Evolutionary conservation across 2,113 vertebrate species (phyloP).

Genomic region (Takifugu bimaculatus): DNA sequence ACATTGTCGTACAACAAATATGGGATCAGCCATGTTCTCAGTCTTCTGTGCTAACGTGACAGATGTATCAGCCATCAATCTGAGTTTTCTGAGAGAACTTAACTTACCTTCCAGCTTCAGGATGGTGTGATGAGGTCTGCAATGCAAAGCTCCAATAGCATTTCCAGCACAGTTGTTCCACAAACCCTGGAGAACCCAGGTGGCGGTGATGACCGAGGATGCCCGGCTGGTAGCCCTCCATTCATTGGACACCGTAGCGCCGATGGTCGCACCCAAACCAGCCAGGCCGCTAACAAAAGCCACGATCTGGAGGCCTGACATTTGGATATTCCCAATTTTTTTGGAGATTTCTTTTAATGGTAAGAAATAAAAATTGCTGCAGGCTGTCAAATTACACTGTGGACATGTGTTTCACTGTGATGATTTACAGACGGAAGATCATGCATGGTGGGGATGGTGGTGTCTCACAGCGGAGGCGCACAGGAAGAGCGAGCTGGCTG

Average conservation of each 20-base stretch:
- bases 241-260: constrained; percentile 85
- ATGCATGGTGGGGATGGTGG: constrained; percentile 19
- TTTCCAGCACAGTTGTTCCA: constrained; percentile 96
- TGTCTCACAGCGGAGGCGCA: constrained; percentile 25
- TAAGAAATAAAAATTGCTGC: constrained; percentile 32
- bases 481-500: constrained; percentile 23
- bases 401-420: constrained; percentile 69
- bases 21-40: too few relatives aligned
- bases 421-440: constrained; percentile 66
- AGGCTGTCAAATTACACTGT: constrained; percentile 60
- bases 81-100: not conserved
- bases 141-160: constrained; percentile 88
- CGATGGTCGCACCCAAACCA: constrained; percentile 84
- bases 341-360: constrained; percentile 19
- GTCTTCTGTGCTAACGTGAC: not conserved
- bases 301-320: constrained; percentile 84
- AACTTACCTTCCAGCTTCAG: constrained; percentile 85
- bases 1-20: too few relatives aligned
- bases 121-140: constrained; percentile 84
- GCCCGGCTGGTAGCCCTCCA: constrained; percentile 91
- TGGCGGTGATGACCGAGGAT: constrained; percentile 91
- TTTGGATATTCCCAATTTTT: constrained; percentile 46
- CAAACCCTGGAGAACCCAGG: constrained; percentile 92
- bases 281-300: constrained; percentile 81
- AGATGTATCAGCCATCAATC: not conserved